Evolutionary conservation across 1,140 invertebrate genomes (phyloP), one percentile per base, ranked within the genome.

Genomic region (Procambarus virginalis): DNA sequence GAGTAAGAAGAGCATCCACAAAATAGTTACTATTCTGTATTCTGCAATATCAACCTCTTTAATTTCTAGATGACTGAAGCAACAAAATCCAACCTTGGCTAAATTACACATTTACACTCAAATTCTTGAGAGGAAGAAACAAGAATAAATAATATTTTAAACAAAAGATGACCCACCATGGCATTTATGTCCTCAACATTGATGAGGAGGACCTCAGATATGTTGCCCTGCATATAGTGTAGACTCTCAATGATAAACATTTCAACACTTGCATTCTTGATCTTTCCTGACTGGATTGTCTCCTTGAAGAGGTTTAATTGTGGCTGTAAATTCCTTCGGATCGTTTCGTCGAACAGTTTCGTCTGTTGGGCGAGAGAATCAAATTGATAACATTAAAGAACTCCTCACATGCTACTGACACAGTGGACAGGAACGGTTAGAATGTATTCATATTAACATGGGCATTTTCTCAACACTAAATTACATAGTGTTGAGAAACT

Each of bases 141-240:
- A 83, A 12, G 4, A 75, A 60, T 70, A 75, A n/a, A 34, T 34
- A 34, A 34, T 34, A 34, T 34, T 0, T 55, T 55, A 55, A 8
- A 55, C 8, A 55, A 8, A 55, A 55, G 12, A 0, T 55, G 22
- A 51, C 92, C 85, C 48, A 93, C 91, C 91, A 92, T 93, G 58
- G 91, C 82, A 90, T 92, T 92, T 48, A 93, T 93, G 51, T 93
- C 92, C 76, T 92, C 91, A 14, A 93, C 91, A 82, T 93, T 92
- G 70, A 92, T 91, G 34, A 92, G 92, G 20, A 92, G 90, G 22
- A 93, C 92, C 49, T 92, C 91, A 14, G 92, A 92, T 46, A 93
- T 92, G 90, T 93, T 93, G 20, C 92, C 91, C 51, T 92, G 89
- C 91, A 93, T 92, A 58, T 92, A 91, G 55, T 90, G 78, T n/a